phyloP scores from a whole-genome alignment of 1,140 invertebrate genomes.

The Thaumetopoea pityocampa region DNA sequence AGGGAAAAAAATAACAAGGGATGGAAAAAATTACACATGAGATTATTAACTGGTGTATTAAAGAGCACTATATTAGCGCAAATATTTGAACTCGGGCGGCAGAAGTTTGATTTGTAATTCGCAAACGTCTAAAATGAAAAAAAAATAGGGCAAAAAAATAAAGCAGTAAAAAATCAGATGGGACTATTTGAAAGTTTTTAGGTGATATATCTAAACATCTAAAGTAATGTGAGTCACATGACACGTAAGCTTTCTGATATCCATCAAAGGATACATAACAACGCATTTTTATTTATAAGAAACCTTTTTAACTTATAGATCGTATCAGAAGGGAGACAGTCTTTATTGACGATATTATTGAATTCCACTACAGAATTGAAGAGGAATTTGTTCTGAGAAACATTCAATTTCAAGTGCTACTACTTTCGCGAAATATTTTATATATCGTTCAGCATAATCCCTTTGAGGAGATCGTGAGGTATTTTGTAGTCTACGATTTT shows the following conservation, averaged over 20 bases:
- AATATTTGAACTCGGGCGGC: too few species aligned
- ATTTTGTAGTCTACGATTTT: slow-evolving; percentile 3
- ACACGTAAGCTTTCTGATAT: background rate
- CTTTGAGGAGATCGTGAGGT: slow-evolving; percentile 2
- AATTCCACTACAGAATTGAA: slow-evolving; percentile 18
- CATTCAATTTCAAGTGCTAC: slow-evolving; percentile 22
- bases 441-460: slow-evolving; percentile 33
- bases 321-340: slow-evolving; percentile 8
- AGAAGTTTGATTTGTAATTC: too few species aligned
- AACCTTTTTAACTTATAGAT: slow-evolving; percentile 12
- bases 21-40: too few species aligned
- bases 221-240: too few species aligned
- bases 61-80: too few species aligned
- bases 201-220: too few species aligned
- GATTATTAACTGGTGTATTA: too few species aligned
- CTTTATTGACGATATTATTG: slow-evolving; percentile 35
- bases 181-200: too few species aligned
- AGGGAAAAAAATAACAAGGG: too few species aligned
- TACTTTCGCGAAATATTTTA: slow-evolving; percentile 24
- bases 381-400: slow-evolving; percentile 16
- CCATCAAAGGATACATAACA: slow-evolving; percentile 10
- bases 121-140: too few species aligned
- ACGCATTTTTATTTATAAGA: slow-evolving; percentile 12
- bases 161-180: too few species aligned
- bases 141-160: too few species aligned